Base-by-base conservation (phyloP, 2,113 vertebrate genomes). In the Haemorhous mexicanus region DNA sequence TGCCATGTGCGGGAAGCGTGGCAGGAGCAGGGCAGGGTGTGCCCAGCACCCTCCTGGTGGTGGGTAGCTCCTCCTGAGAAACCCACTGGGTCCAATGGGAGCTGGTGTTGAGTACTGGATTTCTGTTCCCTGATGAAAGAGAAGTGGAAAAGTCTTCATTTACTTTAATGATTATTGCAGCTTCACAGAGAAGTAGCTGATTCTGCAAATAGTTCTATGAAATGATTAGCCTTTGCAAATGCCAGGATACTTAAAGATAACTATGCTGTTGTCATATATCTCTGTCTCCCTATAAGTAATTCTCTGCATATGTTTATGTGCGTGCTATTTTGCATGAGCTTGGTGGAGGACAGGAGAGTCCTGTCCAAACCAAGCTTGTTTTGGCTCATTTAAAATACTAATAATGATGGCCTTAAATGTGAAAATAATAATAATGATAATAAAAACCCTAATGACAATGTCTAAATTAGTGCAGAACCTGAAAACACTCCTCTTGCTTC, bases 381-480 rank as follows among this genome's bases (percentile, higher is more conserved):
- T 90, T 84, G 56, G 16, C 6, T 84, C 11, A 64, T 95, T 89
- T 87, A 50, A 78, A 81, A 91, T 75, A 81, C 33, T 72, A 68
- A 52, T 28, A n/a, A 70, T n/a, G 11, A 63, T 63, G 33, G 64
- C 4, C 43, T 89, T 84, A 89, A 62, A 90, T 11, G 11, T 55
- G 33, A 86, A 56, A 68, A 52, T 41, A 56, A 20, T 55, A 32
- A 53, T 53, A 28, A 52, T 52, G 28, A 50, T 16, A 50, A 28
- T 27, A 30, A 53, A n/a, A n/a, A 19, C 5, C 4, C 50, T 55
- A 14, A 50, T 58, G 44, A 49, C 24, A 90, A 84, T 82, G 13
- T 73, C 64, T 90, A 81, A 84, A 93, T 94, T 93, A 69, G 73
- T 82, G 58, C 43, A 86, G 74, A 87, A 94, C 58, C 79, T 69